A percentile compares a stretch with the other conserved stretches of the same genome.
These are phyloP conservation scores for Habropoda laboriosa DNA, from an alignment of 1,140 invertebrate genomes.

Conservation along the genomic window DNA sequence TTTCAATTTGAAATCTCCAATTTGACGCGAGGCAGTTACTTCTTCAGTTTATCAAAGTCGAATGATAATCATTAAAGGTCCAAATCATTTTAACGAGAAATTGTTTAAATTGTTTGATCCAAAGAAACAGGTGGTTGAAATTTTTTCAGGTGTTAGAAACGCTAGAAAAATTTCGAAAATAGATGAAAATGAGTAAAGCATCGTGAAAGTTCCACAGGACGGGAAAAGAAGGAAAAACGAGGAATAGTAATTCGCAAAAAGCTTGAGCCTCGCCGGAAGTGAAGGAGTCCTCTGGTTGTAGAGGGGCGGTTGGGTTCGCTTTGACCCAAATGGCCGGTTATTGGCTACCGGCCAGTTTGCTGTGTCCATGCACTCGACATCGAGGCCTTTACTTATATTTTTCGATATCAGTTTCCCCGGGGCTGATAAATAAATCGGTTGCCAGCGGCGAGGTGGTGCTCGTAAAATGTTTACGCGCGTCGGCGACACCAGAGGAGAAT, in stretches of 20 bases:
- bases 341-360: conserved; percentile 74
- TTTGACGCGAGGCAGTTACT: no score
- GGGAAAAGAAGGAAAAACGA: not conserved
- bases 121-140: no score
- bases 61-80: no score
- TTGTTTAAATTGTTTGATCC: no score
- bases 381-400: conserved; percentile 63
- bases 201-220: no score
- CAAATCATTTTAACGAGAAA: no score
- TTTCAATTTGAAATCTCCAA: no score
- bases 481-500: not conserved
- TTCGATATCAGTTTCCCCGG: conserved; percentile 67
- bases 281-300: not conserved
- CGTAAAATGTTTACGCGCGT: conserved; percentile 33
- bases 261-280: not conserved
- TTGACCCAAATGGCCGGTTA: conserved; percentile 74
- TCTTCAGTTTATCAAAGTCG: no score
- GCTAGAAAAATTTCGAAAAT: no score
- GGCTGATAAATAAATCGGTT: conserved; percentile 67
- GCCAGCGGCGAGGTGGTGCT: conserved; percentile 6
- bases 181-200: no score
- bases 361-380: conserved; percentile 64
- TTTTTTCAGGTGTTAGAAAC: accelerated
- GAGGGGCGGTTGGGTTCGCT: conserved; percentile 45
- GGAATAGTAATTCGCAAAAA: not conserved